Percentiles rank a stretch among this genome's conserved stretches.
These are phyloP conservation scores for Drosophila nigromelanica DNA, from an alignment of 1,140 invertebrate species.

Conservation along the genomic window DNA sequence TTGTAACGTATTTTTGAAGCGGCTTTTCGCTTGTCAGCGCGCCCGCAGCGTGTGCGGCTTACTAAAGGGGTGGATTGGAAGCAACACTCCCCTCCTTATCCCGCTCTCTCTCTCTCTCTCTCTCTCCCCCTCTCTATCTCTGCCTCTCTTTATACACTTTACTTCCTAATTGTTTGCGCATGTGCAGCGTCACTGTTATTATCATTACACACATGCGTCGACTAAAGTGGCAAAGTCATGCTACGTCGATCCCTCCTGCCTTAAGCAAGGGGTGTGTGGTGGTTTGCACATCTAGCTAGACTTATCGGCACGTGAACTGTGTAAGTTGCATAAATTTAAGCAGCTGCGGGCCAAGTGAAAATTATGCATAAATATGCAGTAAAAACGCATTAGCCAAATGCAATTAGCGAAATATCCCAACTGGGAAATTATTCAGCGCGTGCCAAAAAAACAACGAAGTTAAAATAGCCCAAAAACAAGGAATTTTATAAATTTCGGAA, in stretches of 20 bases:
- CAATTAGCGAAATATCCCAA: constrained; percentile 56
- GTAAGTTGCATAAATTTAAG: constrained; percentile 60
- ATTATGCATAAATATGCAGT: constrained; percentile 31
- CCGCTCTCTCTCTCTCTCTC: neutral
- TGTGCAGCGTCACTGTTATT: constrained; percentile 81
- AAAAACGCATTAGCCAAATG: constrained; percentile 37
- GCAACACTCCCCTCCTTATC: no score
- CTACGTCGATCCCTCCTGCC: constrained; percentile 16
- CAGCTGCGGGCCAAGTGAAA: constrained; percentile 53
- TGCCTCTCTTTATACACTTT: constrained; percentile 50
- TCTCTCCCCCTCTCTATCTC: constrained; percentile 7
- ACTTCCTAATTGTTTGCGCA: constrained; percentile 77
- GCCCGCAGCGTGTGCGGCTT: constrained; percentile 61
- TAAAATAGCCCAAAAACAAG: neutral
- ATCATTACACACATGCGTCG: constrained; percentile 56
- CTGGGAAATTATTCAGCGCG: constrained; percentile 24
- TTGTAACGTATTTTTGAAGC: constrained; percentile 75
- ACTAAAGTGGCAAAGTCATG: constrained; percentile 70
- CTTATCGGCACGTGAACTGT: constrained; percentile 76
- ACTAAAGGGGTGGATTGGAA: constrained; percentile 58
- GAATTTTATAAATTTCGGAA: constrained; percentile 7
- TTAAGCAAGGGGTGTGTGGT: neutral
- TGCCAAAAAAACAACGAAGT: constrained; percentile 31
- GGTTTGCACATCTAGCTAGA: constrained; percentile 19
- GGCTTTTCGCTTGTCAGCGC: constrained; percentile 44